Evolutionary conservation across 2,888 invertebrate species (phyloP), one percentile per base, ranked within the genome.

Genomic region (Eudemis profundana): DNA sequence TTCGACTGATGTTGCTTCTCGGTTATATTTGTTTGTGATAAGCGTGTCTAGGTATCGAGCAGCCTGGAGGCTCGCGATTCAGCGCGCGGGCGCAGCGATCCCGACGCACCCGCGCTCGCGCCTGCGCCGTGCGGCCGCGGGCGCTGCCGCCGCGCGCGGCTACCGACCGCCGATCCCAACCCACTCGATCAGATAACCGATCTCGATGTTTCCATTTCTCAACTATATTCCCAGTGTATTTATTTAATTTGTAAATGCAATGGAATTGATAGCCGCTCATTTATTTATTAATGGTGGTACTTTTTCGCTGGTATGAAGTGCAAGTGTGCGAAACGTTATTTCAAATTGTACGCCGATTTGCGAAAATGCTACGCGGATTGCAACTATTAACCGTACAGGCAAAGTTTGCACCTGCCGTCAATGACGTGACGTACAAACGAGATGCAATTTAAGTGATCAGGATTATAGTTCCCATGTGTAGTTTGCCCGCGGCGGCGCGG

Each of bases 1-100:
- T 29, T 71, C 79, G 69, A 74, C 86, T 82, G 67, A 79, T 36
- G 0, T 1, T 3, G 14, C 10, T 8, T 0, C 10, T 17, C 1
- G 5, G 10, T 23, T 42, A 10, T 12, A 8, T 3, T n/a, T 14
- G 23, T n/a, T 44, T 33, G 14, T 59, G n/a, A 7, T 10, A 1
- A 33, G 3, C 10, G 17, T 27, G 23, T 27, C 8, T 10, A 15
- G 38, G 53, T 60, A 40, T 2, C n/a, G 17, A 38, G 15, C 38
- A 46, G 36, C 51, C 60, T 40, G 47, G 15, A 59, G 57, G 38
- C 56, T 56, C 29, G 7, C 46, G 53, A 12, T 8, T 64, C 33
- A 38, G n/a, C 15, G 57, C 46, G 17, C 69, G 68, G 71, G 60
- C 53, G 61, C 63, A 21, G 59, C 47, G 62, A 47, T 29, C 56